Percentiles rank a stretch among this genome's conserved stretches.
Evolutionary conservation across 2,888 invertebrate species (phyloP).

Genomic region (Hirtodrosophila trivittata): DNA sequence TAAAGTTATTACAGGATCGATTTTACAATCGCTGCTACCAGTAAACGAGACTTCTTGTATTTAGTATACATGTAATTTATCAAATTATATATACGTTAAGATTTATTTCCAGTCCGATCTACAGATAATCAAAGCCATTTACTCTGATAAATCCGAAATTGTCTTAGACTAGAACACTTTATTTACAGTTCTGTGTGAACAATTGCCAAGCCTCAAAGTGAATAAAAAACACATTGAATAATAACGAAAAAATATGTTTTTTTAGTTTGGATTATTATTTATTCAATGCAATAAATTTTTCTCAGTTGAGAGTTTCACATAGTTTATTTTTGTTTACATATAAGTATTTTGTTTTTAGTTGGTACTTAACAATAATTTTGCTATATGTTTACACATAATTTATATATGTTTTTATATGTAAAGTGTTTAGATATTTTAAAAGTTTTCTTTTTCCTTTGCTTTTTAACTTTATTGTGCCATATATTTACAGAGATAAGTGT

Average conservation of each 20-base stretch:
- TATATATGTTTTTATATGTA: conserved; percentile 39
- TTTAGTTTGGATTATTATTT: conserved; percentile 65
- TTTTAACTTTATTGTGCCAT: conserved; percentile 14
- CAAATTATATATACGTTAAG: neutral
- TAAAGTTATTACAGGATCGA: neutral
- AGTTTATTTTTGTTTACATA: conserved; percentile 67
- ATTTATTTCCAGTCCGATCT: too few relatives aligned
- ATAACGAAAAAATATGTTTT: conserved; percentile 4
- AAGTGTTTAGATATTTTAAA: conserved; percentile 57
- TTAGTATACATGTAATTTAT: neutral
- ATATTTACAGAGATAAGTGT: conserved; percentile 52
- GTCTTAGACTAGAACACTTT: too few relatives aligned
- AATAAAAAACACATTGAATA: neutral
- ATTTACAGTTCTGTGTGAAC: too few relatives aligned
- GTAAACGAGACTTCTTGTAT: neutral
- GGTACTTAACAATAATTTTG: conserved; percentile 73
- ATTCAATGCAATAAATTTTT: conserved; percentile 79
- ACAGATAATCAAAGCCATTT: too few relatives aligned
- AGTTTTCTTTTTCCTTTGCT: conserved; percentile 22
- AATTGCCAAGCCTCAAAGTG: too few relatives aligned
- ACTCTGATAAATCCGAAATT: too few relatives aligned
- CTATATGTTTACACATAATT: conserved; percentile 67
- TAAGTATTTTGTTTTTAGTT: conserved; percentile 73
- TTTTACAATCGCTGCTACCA: conserved; percentile 10
- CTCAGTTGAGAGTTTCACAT: conserved; percentile 76